Evolutionary conservation across 1,140 invertebrate genomes (phyloP).

Genomic region (Drosophila santomea): DNA sequence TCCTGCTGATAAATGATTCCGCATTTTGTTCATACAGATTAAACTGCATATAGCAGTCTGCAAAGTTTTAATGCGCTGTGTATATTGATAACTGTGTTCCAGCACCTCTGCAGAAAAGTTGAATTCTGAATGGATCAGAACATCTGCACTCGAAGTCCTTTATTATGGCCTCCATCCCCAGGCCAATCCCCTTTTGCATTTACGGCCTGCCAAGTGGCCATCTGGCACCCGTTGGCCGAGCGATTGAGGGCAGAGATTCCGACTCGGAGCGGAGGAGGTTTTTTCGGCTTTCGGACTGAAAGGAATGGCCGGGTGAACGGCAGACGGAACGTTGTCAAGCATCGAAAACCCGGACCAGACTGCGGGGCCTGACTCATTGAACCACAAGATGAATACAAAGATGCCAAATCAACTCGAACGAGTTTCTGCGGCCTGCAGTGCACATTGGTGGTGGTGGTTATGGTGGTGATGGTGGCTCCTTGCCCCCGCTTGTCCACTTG

Average conservation of each 20-base stretch:
- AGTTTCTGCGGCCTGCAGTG: slow-evolving; percentile 38
- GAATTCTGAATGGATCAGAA: slow-evolving; percentile 19
- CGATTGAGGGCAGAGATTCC: slow-evolving; percentile 37
- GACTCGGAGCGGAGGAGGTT: not conserved
- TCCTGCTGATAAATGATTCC: not conserved
- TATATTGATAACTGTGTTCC: slow-evolving; percentile 29
- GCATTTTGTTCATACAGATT: not conserved
- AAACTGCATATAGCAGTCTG: slow-evolving; percentile 18
- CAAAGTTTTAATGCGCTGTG: slow-evolving; percentile 31
- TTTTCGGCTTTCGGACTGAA: not conserved
- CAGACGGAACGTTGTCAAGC: slow-evolving; percentile 32
- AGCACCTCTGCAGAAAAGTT: slow-evolving; percentile 17
- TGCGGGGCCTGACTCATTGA: slow-evolving; percentile 50
- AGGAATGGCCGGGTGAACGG: slow-evolving; percentile 21
- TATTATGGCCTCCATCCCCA: slow-evolving; percentile 12
- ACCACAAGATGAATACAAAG: slow-evolving; percentile 47
- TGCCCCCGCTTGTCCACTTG: slow-evolving; percentile 6
- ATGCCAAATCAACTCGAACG: slow-evolving; percentile 61
- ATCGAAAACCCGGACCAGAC: slow-evolving; percentile 34
- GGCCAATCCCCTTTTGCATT: slow-evolving; percentile 23
- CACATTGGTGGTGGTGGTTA: not conserved
- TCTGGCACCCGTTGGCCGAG: slow-evolving; percentile 24
- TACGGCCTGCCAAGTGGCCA: slow-evolving; percentile 43
- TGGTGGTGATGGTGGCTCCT: not conserved
- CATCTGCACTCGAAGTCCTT: slow-evolving; percentile 17